Base-by-base conservation (phyloP, 1,140 invertebrate species). In the Caenorhabditis briggsae region DNA sequence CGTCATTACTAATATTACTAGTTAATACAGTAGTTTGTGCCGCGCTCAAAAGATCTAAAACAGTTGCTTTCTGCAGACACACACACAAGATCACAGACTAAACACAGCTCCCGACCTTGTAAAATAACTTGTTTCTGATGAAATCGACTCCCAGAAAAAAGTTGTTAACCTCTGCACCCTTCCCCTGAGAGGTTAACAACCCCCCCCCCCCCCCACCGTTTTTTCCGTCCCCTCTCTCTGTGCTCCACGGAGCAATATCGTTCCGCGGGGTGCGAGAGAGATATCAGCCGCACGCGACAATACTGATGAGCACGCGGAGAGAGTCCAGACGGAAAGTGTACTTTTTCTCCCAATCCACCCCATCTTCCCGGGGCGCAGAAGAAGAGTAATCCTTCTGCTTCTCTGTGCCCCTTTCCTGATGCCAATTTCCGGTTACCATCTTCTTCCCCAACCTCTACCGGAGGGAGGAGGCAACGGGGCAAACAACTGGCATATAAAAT, bases 401-500 rank as follows among this genome's bases (percentile, higher is more conserved):
- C 61, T 65, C 61, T 53, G 6, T n/a, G 18, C 14, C 43, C n/a
- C n/a, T 41, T 70, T 46, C 65, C 33, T 43, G 46, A 78, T 78
- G 70, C 43, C 70, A 78, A 78, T 78, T 50, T 78, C 70, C 70
- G 70, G 70, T 78, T 78, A 78, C 70, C 70, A 78, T 48, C 65
- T 25, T 18, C 65, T n/a, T 48, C 65, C 18, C 41, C 65, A 53
- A 11, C 7, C 56, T 58, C 56, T 58, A 16, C 12, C 56, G 18
- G 14, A n/a, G 56, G 16, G 46, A 46, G 16, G 33, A 46, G 18
- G 18, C 1, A 1, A 33, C 33, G 33, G n/a, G 70, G 46, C 70
- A 78, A 78, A 50, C 70, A 74, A 74, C 65, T 23, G 70, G 70
- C 70, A n/a, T 78, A 78, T 78, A 78, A 78, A 78, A 78, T 78